phyloP scores from a whole-genome alignment of 2,797 vertebrate species.

The Margarornis squamiger region DNA sequence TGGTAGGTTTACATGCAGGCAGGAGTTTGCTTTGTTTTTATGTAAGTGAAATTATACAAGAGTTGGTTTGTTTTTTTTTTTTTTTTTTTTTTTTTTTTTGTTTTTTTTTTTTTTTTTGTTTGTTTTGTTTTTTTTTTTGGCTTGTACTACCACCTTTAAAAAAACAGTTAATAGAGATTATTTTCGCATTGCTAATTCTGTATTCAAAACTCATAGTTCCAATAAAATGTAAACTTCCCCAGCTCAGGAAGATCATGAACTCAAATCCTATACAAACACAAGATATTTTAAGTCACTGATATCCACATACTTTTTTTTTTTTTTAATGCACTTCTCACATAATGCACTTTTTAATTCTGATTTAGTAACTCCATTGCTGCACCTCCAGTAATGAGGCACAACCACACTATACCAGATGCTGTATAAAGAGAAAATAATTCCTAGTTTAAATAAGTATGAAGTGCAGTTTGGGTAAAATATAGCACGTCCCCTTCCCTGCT shows the following conservation, averaged over 20 bases:
- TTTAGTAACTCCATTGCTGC: not conserved
- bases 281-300: not conserved
- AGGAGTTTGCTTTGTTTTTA: not conserved
- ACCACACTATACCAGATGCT: not conserved
- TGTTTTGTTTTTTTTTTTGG: rapidly evolving
- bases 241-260: not conserved
- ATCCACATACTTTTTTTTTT: not conserved
- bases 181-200: not conserved
- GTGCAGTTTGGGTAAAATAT: not conserved
- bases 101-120: not conserved
- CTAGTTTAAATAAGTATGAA: not conserved
- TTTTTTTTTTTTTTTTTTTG: too few species aligned
- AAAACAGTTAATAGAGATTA: not conserved
- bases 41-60: not conserved
- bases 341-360: not conserved
- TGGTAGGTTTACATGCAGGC: not conserved
- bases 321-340: not conserved
- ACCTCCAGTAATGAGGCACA: not conserved
- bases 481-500: not conserved
- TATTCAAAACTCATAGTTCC: not conserved
- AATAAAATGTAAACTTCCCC: not conserved
- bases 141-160: not conserved
- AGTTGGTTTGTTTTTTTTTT: too few species aligned
- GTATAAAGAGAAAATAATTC: not conserved
- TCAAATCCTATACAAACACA: not conserved